Base-by-base conservation (phyloP, 2,797 vertebrate genomes). In the Thalassophryne amazonica region DNA sequence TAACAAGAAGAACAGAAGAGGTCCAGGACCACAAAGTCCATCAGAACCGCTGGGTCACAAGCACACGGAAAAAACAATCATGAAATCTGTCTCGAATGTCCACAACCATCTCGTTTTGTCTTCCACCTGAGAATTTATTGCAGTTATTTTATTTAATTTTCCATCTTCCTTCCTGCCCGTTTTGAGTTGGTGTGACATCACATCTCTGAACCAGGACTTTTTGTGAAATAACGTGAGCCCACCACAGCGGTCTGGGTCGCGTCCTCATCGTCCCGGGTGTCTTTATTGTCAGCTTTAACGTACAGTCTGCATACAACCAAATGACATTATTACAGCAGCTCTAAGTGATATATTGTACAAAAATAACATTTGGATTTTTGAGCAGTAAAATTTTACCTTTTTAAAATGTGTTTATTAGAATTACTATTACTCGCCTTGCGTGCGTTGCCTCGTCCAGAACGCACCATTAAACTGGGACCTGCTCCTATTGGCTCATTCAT, bases 211-310 rank as follows among this genome's bases (percentile, higher is more conserved):
- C n/a, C n/a, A n/a, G n/a, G n/a, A n/a, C n/a, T n/a, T n/a, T n/a
- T n/a, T 20, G 19, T 20, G 17, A 16, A 7, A 60, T 19, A 4
- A 31, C 40, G 37, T 6, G 3, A 20, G 13, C 8, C 65, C 28
- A 38, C 57, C 76, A 23, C 70, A 91, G 85, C 61, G 80, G 81
- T 83, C 87, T 85, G 80, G 92, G 89, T 85, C 91, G 87, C 76
- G 88, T 88, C 91, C 89, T 91, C 92, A 90, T 94, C 91, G 90
- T 95, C 91, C 90, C 94, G 91, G 92, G 94, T 91, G 88, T 95
- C 95, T 94, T 94, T 94, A 94, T 94, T 94, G 91, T 93, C 92
- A 93, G 91, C 92, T 94, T 94, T 93, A 94, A 94, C 90, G 93
- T 93, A 94, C 92, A 93, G 91, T 91, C 92, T 90, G 90, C 90